Percentiles rank a stretch among this genome's conserved stretches.
phyloP scores from a whole-genome alignment of 2,797 vertebrate genomes.

The Sardinella longiceps region DNA sequence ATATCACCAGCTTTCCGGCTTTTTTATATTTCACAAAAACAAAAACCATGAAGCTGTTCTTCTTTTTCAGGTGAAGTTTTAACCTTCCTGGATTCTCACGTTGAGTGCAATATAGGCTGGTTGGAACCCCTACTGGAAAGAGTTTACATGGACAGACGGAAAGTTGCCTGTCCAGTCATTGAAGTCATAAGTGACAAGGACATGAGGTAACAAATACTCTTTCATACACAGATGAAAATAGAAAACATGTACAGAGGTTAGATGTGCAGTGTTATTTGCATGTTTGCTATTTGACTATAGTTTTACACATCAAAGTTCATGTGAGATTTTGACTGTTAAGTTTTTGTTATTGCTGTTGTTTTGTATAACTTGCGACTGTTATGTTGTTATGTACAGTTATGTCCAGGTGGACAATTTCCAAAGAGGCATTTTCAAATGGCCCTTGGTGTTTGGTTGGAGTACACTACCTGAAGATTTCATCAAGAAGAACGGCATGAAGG shows the following conservation, averaged over 20 bases:
- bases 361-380: no score
- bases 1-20: no score
- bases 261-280: not conserved
- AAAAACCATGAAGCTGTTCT: slow-evolving; percentile 39
- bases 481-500: slow-evolving; percentile 82
- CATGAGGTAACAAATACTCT: slow-evolving; percentile 82
- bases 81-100: slow-evolving; percentile 94
- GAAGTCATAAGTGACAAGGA: slow-evolving; percentile 97
- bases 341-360: no score
- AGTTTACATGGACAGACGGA: slow-evolving; percentile 81
- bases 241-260: not conserved
- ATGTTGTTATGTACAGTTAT: slow-evolving; percentile 76
- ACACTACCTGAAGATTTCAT: slow-evolving; percentile 84
- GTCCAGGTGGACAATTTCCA: slow-evolving; percentile 96
- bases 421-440: slow-evolving; percentile 95
- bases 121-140: slow-evolving; percentile 93
- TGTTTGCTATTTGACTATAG: not conserved
- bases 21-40: no score
- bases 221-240: not conserved
- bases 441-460: slow-evolving; percentile 95
- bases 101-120: slow-evolving; percentile 98
- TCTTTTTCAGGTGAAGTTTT: slow-evolving; percentile 83
- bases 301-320: not conserved
- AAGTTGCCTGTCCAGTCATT: slow-evolving; percentile 94
- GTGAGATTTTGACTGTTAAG: no score